Percentiles rank a stretch among this genome's conserved stretches.
Evolutionary conservation across 1,140 invertebrate genomes (phyloP).

Genomic region (Drosophila insularis): DNA sequence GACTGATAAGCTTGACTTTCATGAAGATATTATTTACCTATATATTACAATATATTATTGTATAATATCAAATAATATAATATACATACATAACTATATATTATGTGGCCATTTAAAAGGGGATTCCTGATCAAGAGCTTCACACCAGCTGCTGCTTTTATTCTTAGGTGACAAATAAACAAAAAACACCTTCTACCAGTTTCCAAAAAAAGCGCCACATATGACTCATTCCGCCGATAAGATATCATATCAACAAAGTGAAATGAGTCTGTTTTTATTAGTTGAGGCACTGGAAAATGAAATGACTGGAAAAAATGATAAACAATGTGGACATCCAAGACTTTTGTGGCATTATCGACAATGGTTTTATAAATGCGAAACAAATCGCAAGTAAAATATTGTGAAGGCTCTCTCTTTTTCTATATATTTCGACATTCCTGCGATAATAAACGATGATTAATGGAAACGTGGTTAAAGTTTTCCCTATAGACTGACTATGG

Average conservation of each 20-base stretch:
- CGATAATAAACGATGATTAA: neutral
- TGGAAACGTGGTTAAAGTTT: neutral
- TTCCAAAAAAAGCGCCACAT: too few relatives aligned
- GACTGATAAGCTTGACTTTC: too few relatives aligned
- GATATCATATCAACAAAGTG: neutral
- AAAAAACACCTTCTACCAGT: too few relatives aligned
- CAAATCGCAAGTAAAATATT: neutral
- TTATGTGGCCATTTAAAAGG: too few relatives aligned
- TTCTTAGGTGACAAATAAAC: too few relatives aligned
- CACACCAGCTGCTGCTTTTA: too few relatives aligned
- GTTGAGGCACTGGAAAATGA: neutral
- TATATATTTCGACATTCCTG: neutral
- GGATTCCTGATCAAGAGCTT: too few relatives aligned
- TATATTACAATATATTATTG: too few relatives aligned
- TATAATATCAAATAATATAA: too few relatives aligned
- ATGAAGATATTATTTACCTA: too few relatives aligned
- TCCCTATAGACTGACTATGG: neutral
- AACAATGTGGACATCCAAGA: neutral
- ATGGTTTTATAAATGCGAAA: neutral
- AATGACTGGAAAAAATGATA: constrained; percentile 1
- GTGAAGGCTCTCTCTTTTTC: neutral
- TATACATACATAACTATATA: too few relatives aligned
- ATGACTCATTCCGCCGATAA: neutral
- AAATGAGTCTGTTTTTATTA: neutral
- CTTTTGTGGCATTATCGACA: neutral